These are phyloP conservation scores for Gambusia yucatana DNA, from an alignment of 2,797 vertebrate species.

Conservation along the genomic window DNA sequence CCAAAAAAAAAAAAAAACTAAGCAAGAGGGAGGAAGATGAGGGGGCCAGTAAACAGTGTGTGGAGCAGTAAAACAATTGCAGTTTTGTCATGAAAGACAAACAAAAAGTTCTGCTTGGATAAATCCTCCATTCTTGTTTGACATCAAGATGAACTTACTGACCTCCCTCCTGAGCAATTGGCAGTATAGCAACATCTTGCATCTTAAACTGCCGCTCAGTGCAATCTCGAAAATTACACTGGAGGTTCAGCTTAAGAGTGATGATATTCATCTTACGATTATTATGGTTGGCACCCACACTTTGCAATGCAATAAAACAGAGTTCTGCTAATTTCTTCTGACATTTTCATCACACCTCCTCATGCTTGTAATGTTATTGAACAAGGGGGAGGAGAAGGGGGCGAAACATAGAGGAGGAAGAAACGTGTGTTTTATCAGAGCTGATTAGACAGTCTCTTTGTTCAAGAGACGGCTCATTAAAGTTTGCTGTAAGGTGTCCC, in stretches of 20 bases:
- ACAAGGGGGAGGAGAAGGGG: conserved; percentile 61
- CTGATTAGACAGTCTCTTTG: conserved; percentile 80
- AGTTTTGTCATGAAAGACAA: neutral
- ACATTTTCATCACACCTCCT: conserved; percentile 77
- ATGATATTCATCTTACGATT: conserved; percentile 75
- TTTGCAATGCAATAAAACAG: conserved; percentile 78
- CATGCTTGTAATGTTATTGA: conserved; percentile 69
- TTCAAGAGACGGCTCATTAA: conserved; percentile 65
- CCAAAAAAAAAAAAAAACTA: conserved; percentile 16
- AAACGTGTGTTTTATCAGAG: conserved; percentile 69
- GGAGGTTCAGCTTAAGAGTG: conserved; percentile 63
- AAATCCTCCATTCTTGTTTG: conserved; percentile 56
- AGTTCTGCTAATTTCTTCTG: conserved; percentile 76
- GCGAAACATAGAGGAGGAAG: conserved; percentile 54
- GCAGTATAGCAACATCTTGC: conserved; percentile 56
- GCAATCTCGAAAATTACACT: conserved; percentile 67
- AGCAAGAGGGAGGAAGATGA: conserved; percentile 28
- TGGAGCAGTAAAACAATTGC: conserved; percentile 12
- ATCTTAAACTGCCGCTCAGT: conserved; percentile 70
- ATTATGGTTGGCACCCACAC: conserved; percentile 68
- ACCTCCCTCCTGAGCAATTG: conserved; percentile 67
- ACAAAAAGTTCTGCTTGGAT: conserved; percentile 4
- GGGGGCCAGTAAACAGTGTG: neutral
- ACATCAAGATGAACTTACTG: conserved; percentile 65
- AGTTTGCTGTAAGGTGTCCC: conserved; percentile 51